phyloP scores from a whole-genome alignment of 2,113 vertebrate species.

The Aphyosemion australe region DNA sequence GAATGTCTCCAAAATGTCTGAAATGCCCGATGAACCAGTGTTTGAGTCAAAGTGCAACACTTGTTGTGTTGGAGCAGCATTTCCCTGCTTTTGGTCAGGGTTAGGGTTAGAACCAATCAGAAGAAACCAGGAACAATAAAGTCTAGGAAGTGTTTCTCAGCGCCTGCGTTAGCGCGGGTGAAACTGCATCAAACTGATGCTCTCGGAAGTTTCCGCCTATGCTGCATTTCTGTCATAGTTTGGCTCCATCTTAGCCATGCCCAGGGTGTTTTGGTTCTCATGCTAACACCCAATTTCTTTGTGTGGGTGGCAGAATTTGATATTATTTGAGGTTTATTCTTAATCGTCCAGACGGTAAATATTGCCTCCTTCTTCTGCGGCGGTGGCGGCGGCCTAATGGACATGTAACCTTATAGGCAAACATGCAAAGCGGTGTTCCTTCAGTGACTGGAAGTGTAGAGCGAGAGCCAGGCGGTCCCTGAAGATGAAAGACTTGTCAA shows the following conservation, averaged over 20 bases:
- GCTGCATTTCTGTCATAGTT: constrained; percentile 65
- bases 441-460: constrained; percentile 55
- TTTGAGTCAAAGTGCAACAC: too few species aligned
- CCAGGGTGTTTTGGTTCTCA: constrained; percentile 58
- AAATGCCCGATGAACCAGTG: too few species aligned
- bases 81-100: too few species aligned
- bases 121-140: too few species aligned
- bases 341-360: constrained; percentile 77
- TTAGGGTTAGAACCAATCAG: too few species aligned
- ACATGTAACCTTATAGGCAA: constrained; percentile 79
- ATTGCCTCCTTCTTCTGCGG: constrained; percentile 74
- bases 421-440: constrained; percentile 76
- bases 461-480: constrained; percentile 64
- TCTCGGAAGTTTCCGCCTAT: constrained; percentile 61
- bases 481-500: constrained; percentile 77
- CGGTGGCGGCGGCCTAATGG: constrained; percentile 73
- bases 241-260: constrained; percentile 27
- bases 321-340: constrained; percentile 70
- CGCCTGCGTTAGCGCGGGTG: too few species aligned
- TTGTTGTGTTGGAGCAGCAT: too few species aligned
- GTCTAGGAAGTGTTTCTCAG: too few species aligned
- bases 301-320: constrained; percentile 68
- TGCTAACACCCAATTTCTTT: constrained; percentile 59
- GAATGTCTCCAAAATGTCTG: too few species aligned
- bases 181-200: constrained; percentile 12